A percentile compares a stretch with the other conserved stretches of the same genome.
phyloP scores from a whole-genome alignment of 2,797 vertebrate genomes.

The Malacoraja senta region DNA sequence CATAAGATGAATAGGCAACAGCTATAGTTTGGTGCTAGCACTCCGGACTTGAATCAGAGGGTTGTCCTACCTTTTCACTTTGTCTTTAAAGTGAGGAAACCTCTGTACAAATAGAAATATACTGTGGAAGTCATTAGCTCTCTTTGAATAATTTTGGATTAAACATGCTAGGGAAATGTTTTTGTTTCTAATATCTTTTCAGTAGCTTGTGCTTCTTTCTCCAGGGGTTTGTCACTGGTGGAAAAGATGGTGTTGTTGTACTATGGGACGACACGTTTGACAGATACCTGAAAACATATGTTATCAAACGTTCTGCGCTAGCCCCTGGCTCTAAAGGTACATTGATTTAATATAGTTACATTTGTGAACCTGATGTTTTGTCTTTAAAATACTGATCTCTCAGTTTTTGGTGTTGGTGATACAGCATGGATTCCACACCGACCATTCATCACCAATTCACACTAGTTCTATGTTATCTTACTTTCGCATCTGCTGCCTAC shows the following conservation, averaged over 20 bases:
- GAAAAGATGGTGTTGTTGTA: constrained; percentile 91
- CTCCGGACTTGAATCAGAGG: background rate
- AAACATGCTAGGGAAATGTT: background rate
- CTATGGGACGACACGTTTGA: constrained; percentile 97
- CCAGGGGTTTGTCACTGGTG: constrained; percentile 95
- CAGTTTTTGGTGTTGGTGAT: too few species aligned
- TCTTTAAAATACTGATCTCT: background rate
- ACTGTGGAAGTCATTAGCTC: background rate
- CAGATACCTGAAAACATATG: constrained; percentile 95
- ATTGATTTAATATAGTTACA: background rate
- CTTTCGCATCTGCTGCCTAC: too few species aligned
- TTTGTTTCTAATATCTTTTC: background rate
- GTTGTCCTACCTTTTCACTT: background rate
- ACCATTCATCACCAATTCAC: too few species aligned
- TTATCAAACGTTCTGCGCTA: constrained; percentile 89
- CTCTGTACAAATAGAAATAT: background rate
- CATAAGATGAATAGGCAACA: background rate
- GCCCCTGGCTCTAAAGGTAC: constrained; percentile 96
- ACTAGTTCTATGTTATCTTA: too few species aligned
- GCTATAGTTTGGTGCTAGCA: background rate
- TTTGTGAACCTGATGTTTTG: background rate
- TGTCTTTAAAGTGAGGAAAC: background rate
- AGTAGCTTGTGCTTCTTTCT: constrained; percentile 9
- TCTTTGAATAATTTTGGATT: background rate
- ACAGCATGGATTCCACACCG: too few species aligned